These are phyloP conservation scores for Taenioides sp. DNA, from an alignment of 2,797 vertebrate species.

Conservation along the genomic window DNA sequence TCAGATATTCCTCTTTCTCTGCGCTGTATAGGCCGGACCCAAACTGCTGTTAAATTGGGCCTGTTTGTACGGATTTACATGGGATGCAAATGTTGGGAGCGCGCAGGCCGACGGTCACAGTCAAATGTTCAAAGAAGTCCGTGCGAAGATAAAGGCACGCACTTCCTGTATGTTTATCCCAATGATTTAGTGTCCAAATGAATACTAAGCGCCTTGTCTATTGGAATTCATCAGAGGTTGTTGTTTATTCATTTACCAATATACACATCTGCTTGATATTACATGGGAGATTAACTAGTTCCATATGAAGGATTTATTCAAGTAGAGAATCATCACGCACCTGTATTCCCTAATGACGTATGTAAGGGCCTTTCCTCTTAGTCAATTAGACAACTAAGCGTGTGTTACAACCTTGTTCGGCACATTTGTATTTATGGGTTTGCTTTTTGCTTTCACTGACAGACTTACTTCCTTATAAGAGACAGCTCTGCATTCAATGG, in stretches of 20 bases:
- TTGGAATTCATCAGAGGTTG: constrained; percentile 47
- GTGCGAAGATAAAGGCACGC: constrained; percentile 2
- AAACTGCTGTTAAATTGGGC: constrained; percentile 26
- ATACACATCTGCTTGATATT: constrained; percentile 65
- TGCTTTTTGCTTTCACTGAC: constrained; percentile 9
- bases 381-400: constrained; percentile 69
- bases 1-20: constrained; percentile 22
- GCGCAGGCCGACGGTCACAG: not conserved
- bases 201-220: constrained; percentile 45
- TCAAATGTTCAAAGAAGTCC: constrained; percentile 6
- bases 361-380: constrained; percentile 61
- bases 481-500: not conserved
- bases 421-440: constrained; percentile 40
- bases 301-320: constrained; percentile 60
- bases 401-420: constrained; percentile 50
- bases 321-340: constrained; percentile 60
- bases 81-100: constrained; percentile 41
- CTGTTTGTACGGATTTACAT: constrained; percentile 48
- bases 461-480: constrained; percentile 3
- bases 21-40: not conserved
- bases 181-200: constrained; percentile 41
- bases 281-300: constrained; percentile 74
- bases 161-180: constrained; percentile 7
- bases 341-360: constrained; percentile 69
- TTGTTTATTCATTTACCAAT: constrained; percentile 60